Evolutionary conservation across 2,113 vertebrate genomes (phyloP).

Genomic region (Strix uralensis): DNA sequence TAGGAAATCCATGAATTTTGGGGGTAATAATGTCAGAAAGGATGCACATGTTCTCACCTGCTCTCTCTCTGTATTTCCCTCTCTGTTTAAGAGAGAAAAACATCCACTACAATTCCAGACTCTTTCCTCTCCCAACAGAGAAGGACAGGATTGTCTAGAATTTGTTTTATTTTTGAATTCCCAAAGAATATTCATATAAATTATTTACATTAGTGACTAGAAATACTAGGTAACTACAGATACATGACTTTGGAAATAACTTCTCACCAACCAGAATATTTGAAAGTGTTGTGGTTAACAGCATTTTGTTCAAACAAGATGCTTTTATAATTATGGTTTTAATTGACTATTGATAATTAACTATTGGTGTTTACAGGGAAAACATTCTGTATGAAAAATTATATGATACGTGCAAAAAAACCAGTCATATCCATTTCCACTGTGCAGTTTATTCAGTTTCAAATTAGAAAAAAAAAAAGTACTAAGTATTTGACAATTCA

Average conservation of each 20-base stretch:
- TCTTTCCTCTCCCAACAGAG: not conserved
- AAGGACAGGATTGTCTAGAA: not conserved
- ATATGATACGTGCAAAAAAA: not conserved
- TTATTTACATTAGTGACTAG: not conserved
- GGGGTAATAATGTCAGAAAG: not conserved
- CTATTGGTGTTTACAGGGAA: not conserved
- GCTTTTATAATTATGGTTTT: not conserved
- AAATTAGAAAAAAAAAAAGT: conserved; percentile 42
- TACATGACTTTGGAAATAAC: not conserved
- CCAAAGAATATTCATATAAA: not conserved
- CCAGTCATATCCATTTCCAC: not conserved
- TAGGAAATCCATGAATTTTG: not conserved
- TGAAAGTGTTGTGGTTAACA: not conserved
- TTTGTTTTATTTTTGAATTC: not conserved
- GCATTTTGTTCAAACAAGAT: not conserved
- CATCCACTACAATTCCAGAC: not conserved
- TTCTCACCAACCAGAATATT: not conserved
- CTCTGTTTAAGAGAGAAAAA: not conserved
- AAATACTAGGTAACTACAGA: not conserved
- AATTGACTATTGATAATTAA: not conserved
- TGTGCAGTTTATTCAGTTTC: conserved; percentile 54
- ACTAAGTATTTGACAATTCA: conserved; percentile 26
- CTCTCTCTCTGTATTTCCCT: not conserved
- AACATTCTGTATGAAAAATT: not conserved
- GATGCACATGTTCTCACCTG: not conserved